phyloP scores from a whole-genome alignment of 2,888 invertebrate species.

The Therioaphis trifolii region DNA sequence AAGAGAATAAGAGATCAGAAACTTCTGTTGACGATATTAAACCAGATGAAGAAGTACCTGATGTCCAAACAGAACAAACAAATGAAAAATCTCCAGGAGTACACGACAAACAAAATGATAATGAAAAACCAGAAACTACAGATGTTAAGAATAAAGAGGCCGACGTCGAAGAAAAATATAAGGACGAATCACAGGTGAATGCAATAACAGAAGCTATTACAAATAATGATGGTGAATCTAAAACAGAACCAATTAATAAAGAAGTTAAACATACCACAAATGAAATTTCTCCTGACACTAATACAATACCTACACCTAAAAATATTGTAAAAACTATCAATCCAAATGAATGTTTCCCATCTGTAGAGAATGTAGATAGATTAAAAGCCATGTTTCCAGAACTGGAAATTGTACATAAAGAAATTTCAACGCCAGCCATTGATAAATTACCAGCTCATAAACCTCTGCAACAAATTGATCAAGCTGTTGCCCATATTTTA shows the following conservation, averaged over 20 bases:
- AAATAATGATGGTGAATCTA: conserved; percentile 49
- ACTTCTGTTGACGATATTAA: conserved; percentile 64
- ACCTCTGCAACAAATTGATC: conserved; percentile 68
- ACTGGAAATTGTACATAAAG: conserved; percentile 76
- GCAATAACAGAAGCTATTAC: conserved; percentile 9
- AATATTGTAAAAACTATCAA: conserved; percentile 53
- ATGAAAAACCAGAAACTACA: conserved; percentile 69
- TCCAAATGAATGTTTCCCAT: conserved; percentile 63
- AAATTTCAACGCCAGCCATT: conserved; percentile 22
- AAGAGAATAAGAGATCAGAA: conserved; percentile 63
- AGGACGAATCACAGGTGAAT: conserved; percentile 57
- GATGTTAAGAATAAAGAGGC: conserved; percentile 67
- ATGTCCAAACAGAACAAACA: conserved; percentile 34
- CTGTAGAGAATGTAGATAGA: conserved; percentile 69
- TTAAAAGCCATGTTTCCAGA: conserved; percentile 80
- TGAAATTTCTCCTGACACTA: neutral
- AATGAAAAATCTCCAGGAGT: conserved; percentile 64
- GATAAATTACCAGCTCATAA: conserved; percentile 63
- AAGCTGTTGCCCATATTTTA: conserved; percentile 75
- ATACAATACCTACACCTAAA: conserved; percentile 19
- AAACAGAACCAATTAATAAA: conserved; percentile 11
- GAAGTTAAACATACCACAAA: conserved; percentile 51
- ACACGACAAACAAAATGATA: conserved; percentile 67
- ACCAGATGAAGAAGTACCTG: conserved; percentile 65
- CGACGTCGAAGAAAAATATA: conserved; percentile 59